A percentile compares a stretch with the other conserved stretches of the same genome.
These are phyloP conservation scores for Orthosia incerta DNA, from an alignment of 2,888 invertebrate species.

Conservation along the genomic window DNA sequence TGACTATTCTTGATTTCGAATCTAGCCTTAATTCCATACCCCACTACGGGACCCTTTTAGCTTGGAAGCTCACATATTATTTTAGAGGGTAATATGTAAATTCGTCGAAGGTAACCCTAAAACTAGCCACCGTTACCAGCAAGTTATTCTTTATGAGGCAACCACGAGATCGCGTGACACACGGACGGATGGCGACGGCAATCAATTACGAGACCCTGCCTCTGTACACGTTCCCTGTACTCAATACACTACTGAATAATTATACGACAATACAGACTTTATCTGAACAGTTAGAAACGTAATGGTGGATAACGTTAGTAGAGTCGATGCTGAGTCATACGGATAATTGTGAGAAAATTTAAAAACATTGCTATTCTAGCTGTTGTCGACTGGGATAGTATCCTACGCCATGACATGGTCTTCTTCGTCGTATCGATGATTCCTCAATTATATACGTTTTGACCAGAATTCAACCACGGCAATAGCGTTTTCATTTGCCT, in stretches of 20 bases:
- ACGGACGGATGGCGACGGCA: constrained; percentile 52
- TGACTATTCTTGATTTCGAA: too few relatives aligned
- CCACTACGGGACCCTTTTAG: too few relatives aligned
- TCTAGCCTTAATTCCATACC: too few relatives aligned
- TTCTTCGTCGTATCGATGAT: too few relatives aligned
- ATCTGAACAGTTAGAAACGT: constrained; percentile 12
- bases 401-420: too few relatives aligned
- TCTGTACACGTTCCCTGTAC: constrained; percentile 18
- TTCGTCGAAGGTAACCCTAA: constrained; percentile 21
- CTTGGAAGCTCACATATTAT: background rate
- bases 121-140: constrained; percentile 36
- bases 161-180: constrained; percentile 60
- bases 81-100: constrained; percentile 22
- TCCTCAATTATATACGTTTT: too few relatives aligned
- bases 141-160: constrained; percentile 48
- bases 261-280: constrained; percentile 14
- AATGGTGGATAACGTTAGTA: background rate
- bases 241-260: constrained; percentile 34
- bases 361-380: background rate
- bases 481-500: too few relatives aligned
- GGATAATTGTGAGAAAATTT: background rate
- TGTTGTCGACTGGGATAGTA: too few relatives aligned
- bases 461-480: too few relatives aligned
- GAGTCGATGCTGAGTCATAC: background rate
- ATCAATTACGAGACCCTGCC: constrained; percentile 61